Evolutionary conservation across 2,797 vertebrate genomes (phyloP).

Genomic region (Chanos chanos): DNA sequence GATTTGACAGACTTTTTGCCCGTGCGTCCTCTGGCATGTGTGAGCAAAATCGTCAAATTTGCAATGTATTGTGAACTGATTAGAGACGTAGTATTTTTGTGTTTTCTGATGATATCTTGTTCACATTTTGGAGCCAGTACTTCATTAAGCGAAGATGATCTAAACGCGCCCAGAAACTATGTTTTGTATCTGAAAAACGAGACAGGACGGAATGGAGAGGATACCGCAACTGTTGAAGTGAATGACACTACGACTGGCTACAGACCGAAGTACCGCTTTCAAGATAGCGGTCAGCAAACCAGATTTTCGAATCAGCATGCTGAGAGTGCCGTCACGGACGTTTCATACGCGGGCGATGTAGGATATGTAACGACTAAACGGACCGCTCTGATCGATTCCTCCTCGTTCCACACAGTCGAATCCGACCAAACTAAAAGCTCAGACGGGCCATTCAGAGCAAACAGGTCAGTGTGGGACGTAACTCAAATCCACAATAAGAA

Average conservation of each 20-base stretch:
- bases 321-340: too few species aligned
- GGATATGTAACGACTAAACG: too few species aligned
- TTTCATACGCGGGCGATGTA: too few species aligned
- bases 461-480: neutral
- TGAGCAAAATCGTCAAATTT: constrained; percentile 24
- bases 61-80: constrained; percentile 59
- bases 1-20: neutral
- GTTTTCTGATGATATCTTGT: constrained; percentile 13
- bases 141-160: constrained; percentile 34
- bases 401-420: too few species aligned
- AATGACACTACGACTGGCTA: neutral
- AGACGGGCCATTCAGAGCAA: too few species aligned
- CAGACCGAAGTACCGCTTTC: too few species aligned
- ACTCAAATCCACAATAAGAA: too few species aligned
- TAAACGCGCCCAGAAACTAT: neutral
- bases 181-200: neutral
- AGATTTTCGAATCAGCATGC: too few species aligned
- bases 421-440: too few species aligned
- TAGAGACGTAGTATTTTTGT: constrained; percentile 37
- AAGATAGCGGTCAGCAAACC: too few species aligned
- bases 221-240: neutral
- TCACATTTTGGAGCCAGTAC: constrained; percentile 11
- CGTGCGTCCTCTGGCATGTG: constrained; percentile 12
- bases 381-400: too few species aligned
- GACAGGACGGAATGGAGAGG: neutral